A percentile compares a stretch with the other conserved stretches of the same genome.
These are phyloP conservation scores for Centropyge bicolor DNA, from an alignment of 2,797 vertebrate genomes.

Conservation along the genomic window DNA sequence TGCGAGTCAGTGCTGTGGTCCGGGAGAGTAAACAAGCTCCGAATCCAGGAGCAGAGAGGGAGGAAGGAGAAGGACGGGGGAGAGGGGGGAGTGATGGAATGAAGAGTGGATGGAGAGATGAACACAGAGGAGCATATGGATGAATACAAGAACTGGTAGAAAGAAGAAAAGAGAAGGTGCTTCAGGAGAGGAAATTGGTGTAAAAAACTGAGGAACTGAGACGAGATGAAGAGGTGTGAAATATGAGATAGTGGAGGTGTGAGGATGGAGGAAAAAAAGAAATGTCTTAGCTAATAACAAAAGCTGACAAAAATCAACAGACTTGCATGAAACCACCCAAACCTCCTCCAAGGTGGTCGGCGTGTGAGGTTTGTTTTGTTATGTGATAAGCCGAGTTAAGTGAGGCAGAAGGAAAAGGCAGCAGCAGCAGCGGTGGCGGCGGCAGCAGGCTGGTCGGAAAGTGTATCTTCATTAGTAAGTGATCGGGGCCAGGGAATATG, in stretches of 20 bases:
- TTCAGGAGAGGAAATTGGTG: conserved; percentile 23
- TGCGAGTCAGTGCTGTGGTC: conserved; percentile 83
- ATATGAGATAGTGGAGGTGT: conserved; percentile 39
- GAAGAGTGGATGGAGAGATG: conserved; percentile 31
- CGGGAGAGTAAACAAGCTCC: conserved; percentile 81
- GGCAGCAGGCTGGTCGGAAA: conserved; percentile 46
- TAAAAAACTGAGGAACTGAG: conserved; percentile 16
- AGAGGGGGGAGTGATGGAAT: conserved; percentile 43
- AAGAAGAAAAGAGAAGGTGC: conserved; percentile 39
- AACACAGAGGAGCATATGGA: conserved; percentile 5
- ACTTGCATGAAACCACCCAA: conserved; percentile 44
- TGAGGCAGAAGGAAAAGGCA: conserved; percentile 50
- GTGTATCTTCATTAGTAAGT: conserved; percentile 75
- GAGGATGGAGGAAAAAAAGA: conserved; percentile 10
- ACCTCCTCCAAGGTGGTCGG: conserved; percentile 70
- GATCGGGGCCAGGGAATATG: conserved; percentile 68
- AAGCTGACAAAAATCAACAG: conserved; percentile 49
- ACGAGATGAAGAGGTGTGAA: conserved; percentile 41
- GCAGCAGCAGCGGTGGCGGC: conserved; percentile 42
- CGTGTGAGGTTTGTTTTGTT: conserved; percentile 75
- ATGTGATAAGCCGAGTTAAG: conserved; percentile 73
- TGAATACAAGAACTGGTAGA: conserved; percentile 6
- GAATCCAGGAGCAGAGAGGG: conserved; percentile 69
- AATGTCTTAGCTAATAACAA: conserved; percentile 19
- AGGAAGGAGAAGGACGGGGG: conserved; percentile 12